Base-by-base conservation (phyloP, 2,797 vertebrate genomes). In the Decapterus maruadsi region DNA sequence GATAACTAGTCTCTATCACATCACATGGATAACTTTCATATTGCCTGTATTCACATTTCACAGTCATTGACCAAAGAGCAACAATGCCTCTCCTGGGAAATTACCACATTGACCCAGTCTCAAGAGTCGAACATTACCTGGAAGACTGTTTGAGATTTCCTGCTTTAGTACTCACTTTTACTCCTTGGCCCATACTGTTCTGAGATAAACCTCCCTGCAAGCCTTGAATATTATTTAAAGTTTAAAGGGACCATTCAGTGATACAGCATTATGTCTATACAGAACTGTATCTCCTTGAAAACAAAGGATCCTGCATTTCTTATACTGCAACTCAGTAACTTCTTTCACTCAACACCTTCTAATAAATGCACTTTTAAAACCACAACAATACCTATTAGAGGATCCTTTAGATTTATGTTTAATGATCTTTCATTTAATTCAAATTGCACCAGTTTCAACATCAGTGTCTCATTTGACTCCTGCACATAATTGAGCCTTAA, bases 1-100 rank as follows among this genome's bases (percentile, higher is more conserved):
- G 45, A 68, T 51, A 36, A 56, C 36, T 69, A 53, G 75, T 55
- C 54, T 64, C 53, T 45, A 13, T 42, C 50, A 40, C n/a, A 36
- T 36, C 34, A 36, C 34, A 36, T 36, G 36, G 16, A 63, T 36
- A 12, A 4, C 57, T 20, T 55, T 59, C 6, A 40, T 55, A 46
- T 22, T 53, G 38, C 54, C 16, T 8, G 14, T 10, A 3, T 46
- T 11, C 10, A 53, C 16, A 51, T 57, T 62, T 59, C 5, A 40
- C 12, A 1, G 6, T 38, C 42, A 13, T 50, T 2, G 22, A 57
- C 3, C 14, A 45, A 60, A 58, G 10, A 31, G 31, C 11, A 60
- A 4, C n/a, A 12, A 7, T 51, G 0, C 3, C 13, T 68, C 8
- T 22, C 2, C 26, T 6, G 31, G 9, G 2, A 42, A 13, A 75